Conservation (phyloP, 2,888 invertebrate genomes). For the Tenthredo amoena region DNA sequence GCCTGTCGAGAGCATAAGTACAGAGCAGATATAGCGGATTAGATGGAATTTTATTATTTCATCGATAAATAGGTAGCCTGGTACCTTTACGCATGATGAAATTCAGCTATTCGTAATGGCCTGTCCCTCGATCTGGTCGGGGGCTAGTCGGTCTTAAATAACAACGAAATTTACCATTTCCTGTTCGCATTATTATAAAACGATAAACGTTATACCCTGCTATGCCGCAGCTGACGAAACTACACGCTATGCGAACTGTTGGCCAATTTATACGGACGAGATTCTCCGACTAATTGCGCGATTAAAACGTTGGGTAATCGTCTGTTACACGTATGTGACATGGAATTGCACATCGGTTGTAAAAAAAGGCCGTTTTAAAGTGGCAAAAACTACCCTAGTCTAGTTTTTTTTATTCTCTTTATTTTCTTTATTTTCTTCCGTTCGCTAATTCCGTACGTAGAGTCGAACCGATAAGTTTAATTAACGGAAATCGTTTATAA, state of each 20-base stretch:
- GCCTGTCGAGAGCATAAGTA: background rate
- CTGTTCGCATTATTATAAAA: conserved; percentile 45
- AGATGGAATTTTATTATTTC: conserved; percentile 14
- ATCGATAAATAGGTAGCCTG: conserved; percentile 20
- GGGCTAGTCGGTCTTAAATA: conserved; percentile 44
- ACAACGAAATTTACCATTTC: conserved; percentile 48
- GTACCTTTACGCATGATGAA: conserved; percentile 42
- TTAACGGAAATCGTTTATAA: background rate
- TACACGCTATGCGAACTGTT: too few species aligned
- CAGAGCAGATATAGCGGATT: background rate
- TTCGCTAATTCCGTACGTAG: background rate
- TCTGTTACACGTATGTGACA: background rate
- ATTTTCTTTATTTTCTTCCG: background rate
- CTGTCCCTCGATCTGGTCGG: background rate
- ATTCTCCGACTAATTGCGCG: background rate
- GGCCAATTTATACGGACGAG: too few species aligned
- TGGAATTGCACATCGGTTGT: background rate
- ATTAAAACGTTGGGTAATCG: background rate
- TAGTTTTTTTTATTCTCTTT: too few species aligned
- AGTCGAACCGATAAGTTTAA: background rate
- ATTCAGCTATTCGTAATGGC: background rate
- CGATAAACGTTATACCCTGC: background rate
- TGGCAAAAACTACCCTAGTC: background rate
- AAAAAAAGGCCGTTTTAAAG: background rate
- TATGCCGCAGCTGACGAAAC: background rate